Evolutionary conservation across 2,113 vertebrate species (phyloP).

Genomic region (Xiphophorus hellerii): DNA sequence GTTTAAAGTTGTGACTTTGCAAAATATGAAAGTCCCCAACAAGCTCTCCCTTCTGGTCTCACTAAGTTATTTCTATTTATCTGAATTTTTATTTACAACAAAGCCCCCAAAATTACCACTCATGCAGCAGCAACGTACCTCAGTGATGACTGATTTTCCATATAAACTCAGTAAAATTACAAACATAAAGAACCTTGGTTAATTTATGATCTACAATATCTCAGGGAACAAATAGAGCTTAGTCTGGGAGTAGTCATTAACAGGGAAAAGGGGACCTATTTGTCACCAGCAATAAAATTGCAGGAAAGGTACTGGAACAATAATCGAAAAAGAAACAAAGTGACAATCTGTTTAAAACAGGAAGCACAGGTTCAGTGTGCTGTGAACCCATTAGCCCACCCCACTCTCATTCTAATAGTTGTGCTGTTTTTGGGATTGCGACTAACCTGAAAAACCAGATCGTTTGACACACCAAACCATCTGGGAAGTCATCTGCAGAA

Average conservation of each 20-base stretch:
- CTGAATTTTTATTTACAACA: too few species aligned
- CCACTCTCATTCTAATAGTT: background rate
- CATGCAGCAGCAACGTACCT: too few species aligned
- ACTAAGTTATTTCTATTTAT: too few species aligned
- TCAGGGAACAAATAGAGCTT: background rate
- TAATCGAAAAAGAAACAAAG: background rate
- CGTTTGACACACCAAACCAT: slow-evolving; percentile 6
- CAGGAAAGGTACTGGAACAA: background rate
- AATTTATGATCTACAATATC: background rate
- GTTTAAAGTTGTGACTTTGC: background rate
- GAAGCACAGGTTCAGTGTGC: background rate
- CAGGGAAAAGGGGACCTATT: background rate
- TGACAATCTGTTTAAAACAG: background rate
- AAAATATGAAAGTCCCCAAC: background rate
- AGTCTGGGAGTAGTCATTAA: background rate
- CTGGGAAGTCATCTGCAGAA: slow-evolving; percentile 12
- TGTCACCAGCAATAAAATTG: background rate
- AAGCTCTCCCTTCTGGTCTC: background rate
- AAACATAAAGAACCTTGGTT: background rate
- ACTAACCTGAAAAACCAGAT: slow-evolving; percentile 6
- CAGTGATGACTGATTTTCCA: background rate
- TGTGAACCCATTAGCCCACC: background rate
- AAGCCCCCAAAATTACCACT: too few species aligned
- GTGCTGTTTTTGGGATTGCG: background rate
- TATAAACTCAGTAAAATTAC: background rate